Conservation (phyloP, 2,888 invertebrate species). For the Seira ritae region DNA sequence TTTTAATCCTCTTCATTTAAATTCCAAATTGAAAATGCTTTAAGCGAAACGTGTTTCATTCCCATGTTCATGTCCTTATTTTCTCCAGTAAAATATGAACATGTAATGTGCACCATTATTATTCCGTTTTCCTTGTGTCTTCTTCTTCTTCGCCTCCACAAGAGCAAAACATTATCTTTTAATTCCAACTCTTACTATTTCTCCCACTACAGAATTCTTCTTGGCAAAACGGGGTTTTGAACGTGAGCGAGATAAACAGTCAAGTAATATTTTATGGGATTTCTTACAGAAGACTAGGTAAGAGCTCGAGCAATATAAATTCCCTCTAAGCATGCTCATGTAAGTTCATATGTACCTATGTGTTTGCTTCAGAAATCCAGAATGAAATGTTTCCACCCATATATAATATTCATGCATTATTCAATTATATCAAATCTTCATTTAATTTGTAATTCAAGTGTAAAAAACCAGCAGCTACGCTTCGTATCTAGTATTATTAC, state of each 20-base stretch:
- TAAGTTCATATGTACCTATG: too few relatives aligned
- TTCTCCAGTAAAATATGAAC: too few relatives aligned
- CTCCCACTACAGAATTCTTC: too few relatives aligned
- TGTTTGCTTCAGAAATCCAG: too few relatives aligned
- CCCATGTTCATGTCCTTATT: conserved; percentile 35
- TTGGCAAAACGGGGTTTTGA: too few relatives aligned
- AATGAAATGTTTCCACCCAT: not conserved
- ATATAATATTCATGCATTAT: conserved; percentile 8
- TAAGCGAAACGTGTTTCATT: conserved; percentile 54
- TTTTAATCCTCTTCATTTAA: conserved; percentile 66
- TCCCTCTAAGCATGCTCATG: not conserved
- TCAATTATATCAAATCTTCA: conserved; percentile 1
- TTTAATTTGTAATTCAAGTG: not conserved
- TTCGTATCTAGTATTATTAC: too few relatives aligned
- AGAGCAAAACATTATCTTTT: not conserved
- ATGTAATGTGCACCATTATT: conserved; percentile 27
- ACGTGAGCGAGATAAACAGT: conserved; percentile 38
- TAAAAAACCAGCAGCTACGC: not conserved
- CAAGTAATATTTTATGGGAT: not conserved
- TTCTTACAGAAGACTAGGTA: conserved; percentile 13
- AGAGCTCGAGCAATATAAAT: not conserved
- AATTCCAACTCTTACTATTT: too few relatives aligned
- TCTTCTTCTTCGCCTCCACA: conserved; percentile 4
- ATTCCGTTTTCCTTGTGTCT: not conserved
- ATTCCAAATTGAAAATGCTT: conserved; percentile 66